Evolutionary conservation across 2,797 vertebrate species (phyloP).

Genomic region (Vipera ursinii): DNA sequence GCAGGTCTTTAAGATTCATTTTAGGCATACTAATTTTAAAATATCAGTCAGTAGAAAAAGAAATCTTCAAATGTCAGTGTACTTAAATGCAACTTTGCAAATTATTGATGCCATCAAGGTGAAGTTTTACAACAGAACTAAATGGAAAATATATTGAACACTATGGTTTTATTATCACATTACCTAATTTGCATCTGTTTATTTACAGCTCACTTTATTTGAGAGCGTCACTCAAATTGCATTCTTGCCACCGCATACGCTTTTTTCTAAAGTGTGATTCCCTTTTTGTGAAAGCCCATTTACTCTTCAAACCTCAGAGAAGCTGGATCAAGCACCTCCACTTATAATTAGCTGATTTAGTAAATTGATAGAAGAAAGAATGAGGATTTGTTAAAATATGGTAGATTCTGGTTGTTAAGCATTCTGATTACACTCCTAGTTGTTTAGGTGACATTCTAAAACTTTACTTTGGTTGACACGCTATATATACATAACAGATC

Average conservation of each 20-base stretch:
- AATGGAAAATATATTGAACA: not conserved
- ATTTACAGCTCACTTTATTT: constrained; percentile 22
- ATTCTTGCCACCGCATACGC: constrained; percentile 62
- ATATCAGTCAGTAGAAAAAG: not conserved
- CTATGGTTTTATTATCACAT: constrained; percentile 24
- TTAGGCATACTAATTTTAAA: constrained; percentile 20
- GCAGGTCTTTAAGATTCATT: constrained; percentile 20
- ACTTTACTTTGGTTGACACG: constrained; percentile 18
- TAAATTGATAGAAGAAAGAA: constrained; percentile 42
- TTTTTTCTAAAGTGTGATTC: constrained; percentile 59
- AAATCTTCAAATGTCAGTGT: constrained; percentile 21
- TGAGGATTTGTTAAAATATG: constrained; percentile 28
- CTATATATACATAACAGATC: not conserved
- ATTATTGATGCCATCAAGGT: constrained; percentile 21
- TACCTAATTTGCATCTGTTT: constrained; percentile 48
- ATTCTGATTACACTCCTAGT: not conserved
- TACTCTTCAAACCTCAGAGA: constrained; percentile 56
- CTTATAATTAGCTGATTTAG: constrained; percentile 39
- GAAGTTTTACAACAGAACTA: constrained; percentile 13
- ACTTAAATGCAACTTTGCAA: constrained; percentile 21
- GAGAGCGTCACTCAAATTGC: constrained; percentile 48
- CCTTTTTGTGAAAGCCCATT: constrained; percentile 47
- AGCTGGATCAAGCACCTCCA: constrained; percentile 9
- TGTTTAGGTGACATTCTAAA: not conserved
- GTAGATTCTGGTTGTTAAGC: constrained; percentile 30